phyloP scores from a whole-genome alignment of 2,113 vertebrate species.

The Cinclus mexicanus region DNA sequence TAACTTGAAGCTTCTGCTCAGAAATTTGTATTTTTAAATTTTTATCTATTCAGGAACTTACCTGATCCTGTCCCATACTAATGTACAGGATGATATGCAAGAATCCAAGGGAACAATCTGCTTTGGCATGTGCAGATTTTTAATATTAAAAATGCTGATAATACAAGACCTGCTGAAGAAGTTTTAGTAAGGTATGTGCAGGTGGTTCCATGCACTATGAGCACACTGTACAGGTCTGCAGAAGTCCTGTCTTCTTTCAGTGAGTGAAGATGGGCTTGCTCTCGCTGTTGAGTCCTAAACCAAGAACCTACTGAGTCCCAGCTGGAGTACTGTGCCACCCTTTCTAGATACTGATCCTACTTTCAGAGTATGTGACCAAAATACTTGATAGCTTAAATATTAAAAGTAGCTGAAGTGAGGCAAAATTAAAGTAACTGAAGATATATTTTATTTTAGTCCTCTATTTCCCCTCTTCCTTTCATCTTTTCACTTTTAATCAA shows the following conservation, averaged over 20 bases:
- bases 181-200: neutral
- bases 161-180: neutral
- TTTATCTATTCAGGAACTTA: neutral
- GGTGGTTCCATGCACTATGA: neutral
- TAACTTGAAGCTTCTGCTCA: neutral
- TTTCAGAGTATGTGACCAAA: neutral
- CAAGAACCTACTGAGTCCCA: neutral
- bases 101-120: neutral
- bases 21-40: neutral
- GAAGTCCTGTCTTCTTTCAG: neutral
- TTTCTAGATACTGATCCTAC: neutral
- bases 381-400: neutral
- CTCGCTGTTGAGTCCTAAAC: neutral
- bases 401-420: neutral
- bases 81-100: neutral
- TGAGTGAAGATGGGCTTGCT: neutral
- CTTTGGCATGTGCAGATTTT: neutral
- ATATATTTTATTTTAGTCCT: fast-evolving
- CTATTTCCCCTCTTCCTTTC: neutral
- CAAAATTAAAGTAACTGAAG: neutral
- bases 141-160: neutral
- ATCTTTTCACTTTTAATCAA: neutral
- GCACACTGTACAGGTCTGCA: neutral
- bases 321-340: neutral
- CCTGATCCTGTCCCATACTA: neutral